Percentiles rank a stretch among this genome's conserved stretches.
phyloP scores from a whole-genome alignment of 2,113 vertebrate species.

The Rousettus leschenaultii region DNA sequence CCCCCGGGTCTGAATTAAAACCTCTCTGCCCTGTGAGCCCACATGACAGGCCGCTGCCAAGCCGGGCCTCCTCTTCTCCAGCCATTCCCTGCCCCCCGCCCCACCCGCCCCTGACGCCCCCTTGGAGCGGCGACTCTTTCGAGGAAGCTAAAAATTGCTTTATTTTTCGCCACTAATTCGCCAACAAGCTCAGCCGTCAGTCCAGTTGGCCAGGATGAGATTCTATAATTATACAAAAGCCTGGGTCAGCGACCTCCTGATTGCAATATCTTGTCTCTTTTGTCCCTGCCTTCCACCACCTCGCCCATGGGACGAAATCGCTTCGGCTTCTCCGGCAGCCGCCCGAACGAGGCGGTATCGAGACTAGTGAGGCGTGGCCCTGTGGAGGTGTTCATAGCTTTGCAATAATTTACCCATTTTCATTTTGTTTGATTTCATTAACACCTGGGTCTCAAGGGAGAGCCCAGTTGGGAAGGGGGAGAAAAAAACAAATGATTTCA shows the following conservation, averaged over 20 bases:
- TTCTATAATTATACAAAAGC: constrained; percentile 95
- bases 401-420: constrained; percentile 88
- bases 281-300: constrained; percentile 86
- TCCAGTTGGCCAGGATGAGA: constrained; percentile 90
- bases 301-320: constrained; percentile 90
- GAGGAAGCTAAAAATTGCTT: constrained; percentile 50
- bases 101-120: neutral
- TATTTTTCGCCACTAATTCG: constrained; percentile 78
- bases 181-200: constrained; percentile 72
- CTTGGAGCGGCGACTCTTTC: neutral
- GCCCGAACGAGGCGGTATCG: constrained; percentile 90
- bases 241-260: constrained; percentile 92
- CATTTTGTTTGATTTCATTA: constrained; percentile 92
- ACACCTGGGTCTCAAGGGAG: constrained; percentile 92
- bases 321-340: constrained; percentile 87
- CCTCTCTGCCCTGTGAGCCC: neutral
- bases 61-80: neutral
- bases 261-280: constrained; percentile 98
- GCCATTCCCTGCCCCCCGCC: neutral
- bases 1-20: neutral
- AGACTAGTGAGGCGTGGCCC: constrained; percentile 92
- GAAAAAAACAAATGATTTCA: constrained; percentile 81
- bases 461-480: constrained; percentile 83
- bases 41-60: neutral
- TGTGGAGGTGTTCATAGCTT: constrained; percentile 81